Evolutionary conservation across 1,140 invertebrate genomes (phyloP).

Genomic region (Pseudomyrmex flavicornis): DNA sequence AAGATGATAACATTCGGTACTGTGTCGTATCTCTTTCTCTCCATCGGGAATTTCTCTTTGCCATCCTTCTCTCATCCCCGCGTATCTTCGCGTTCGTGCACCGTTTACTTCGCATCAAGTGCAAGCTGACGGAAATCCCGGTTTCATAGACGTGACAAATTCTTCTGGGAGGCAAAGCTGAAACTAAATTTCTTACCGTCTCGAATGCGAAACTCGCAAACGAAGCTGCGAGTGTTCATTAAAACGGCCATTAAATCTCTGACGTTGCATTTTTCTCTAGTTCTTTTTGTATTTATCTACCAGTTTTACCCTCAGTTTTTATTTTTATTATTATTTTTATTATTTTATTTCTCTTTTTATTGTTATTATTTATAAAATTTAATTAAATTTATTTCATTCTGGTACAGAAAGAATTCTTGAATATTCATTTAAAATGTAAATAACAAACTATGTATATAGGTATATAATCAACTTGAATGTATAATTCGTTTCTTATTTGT

Average conservation of each 20-base stretch:
- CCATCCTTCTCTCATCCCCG: neutral
- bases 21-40: neutral
- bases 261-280: neutral
- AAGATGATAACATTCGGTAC: conserved; percentile 40
- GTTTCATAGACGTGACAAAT: conserved; percentile 43
- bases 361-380: neutral
- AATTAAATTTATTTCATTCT: neutral
- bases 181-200: conserved; percentile 38
- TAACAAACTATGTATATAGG: too few relatives aligned
- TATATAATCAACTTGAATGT: neutral
- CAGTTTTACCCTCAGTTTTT: neutral
- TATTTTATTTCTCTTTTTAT: neutral
- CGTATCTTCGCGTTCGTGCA: conserved; percentile 50
- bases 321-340: neutral
- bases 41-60: conserved; percentile 22
- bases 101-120: conserved; percentile 54
- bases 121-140: conserved; percentile 37
- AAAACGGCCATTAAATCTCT: conserved; percentile 3
- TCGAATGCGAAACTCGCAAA: neutral
- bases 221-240: conserved; percentile 18
- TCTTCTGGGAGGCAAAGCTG: conserved; percentile 21
- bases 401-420: too few relatives aligned
- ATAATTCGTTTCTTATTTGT: neutral
- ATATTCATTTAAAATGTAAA: too few relatives aligned
- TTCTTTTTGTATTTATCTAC: neutral